Percentiles rank a stretch among this genome's conserved stretches.
Evolutionary conservation across 2,888 invertebrate genomes (phyloP).

Genomic region (Diplolepis rosae): DNA sequence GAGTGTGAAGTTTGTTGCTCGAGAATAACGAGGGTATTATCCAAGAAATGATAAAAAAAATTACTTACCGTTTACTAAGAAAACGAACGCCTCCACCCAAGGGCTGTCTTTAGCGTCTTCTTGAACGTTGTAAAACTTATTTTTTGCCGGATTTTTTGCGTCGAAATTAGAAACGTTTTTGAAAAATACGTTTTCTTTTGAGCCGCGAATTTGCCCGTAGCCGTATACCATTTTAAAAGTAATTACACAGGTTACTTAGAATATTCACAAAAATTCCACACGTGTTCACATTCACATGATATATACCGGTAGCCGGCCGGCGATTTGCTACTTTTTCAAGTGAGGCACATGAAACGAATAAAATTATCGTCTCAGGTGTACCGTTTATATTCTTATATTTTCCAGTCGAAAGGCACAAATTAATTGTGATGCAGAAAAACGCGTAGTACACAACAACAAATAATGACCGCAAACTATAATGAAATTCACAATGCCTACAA

Average conservation of each 20-base stretch:
- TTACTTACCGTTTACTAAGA: not conserved
- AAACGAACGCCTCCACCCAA: not conserved
- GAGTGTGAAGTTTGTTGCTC: no score
- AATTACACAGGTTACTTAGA: not conserved
- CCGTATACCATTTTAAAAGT: not conserved
- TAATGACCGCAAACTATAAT: no score
- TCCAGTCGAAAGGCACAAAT: no score
- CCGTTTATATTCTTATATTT: no score
- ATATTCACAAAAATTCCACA: not conserved
- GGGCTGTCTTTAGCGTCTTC: not conserved
- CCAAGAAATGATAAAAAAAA: not conserved
- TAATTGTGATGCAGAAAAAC: no score
- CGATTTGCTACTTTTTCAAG: not conserved
- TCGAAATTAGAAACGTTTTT: not conserved
- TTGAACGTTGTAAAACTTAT: not conserved
- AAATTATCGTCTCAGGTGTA: not conserved
- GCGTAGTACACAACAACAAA: no score
- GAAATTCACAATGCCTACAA: no score
- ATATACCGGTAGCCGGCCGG: not conserved
- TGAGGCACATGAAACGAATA: not conserved
- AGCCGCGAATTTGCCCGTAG: not conserved
- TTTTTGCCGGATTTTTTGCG: not conserved
- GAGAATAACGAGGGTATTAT: not conserved
- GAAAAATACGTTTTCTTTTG: not conserved
- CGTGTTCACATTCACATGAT: no score